These are phyloP conservation scores for Tipula vernalis DNA, from an alignment of 2,888 invertebrate species.

Conservation along the genomic window DNA sequence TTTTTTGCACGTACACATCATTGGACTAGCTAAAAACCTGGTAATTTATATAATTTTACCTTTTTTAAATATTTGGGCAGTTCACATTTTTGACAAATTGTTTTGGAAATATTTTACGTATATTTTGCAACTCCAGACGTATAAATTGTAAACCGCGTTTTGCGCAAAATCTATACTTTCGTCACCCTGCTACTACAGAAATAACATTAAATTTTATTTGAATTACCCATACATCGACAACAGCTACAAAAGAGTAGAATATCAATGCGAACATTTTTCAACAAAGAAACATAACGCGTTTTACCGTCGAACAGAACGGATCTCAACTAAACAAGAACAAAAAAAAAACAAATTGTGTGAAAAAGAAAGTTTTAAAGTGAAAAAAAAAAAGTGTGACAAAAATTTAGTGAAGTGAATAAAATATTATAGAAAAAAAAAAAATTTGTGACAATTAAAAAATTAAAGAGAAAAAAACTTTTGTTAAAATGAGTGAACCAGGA, in stretches of 20 bases:
- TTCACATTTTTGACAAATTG: not conserved
- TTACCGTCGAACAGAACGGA: not conserved
- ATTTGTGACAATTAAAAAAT: constrained; percentile 12
- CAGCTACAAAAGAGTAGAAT: not conserved
- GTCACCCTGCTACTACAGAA: not conserved
- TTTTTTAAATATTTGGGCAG: too few species aligned
- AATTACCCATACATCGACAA: not conserved
- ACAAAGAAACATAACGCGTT: constrained; percentile 9
- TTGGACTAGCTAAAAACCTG: too few species aligned
- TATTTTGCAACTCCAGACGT: not conserved
- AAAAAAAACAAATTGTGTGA: not conserved
- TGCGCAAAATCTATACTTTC: not conserved
- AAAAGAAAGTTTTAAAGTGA: constrained; percentile 6
- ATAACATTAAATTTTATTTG: not conserved
- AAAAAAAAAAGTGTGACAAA: not conserved
- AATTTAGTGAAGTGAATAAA: not conserved
- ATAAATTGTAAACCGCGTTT: not conserved
- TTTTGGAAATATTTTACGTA: not conserved
- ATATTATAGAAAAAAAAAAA: not conserved
- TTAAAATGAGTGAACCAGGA: constrained; percentile 28
- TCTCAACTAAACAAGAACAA: not conserved
- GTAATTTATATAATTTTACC: too few species aligned
- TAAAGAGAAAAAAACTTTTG: constrained; percentile 15
- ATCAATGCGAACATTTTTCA: constrained; percentile 4
- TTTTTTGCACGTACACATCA: too few species aligned